Evolutionary conservation across 2,797 vertebrate species (phyloP).

Genomic region (Takifugu ocellatus): DNA sequence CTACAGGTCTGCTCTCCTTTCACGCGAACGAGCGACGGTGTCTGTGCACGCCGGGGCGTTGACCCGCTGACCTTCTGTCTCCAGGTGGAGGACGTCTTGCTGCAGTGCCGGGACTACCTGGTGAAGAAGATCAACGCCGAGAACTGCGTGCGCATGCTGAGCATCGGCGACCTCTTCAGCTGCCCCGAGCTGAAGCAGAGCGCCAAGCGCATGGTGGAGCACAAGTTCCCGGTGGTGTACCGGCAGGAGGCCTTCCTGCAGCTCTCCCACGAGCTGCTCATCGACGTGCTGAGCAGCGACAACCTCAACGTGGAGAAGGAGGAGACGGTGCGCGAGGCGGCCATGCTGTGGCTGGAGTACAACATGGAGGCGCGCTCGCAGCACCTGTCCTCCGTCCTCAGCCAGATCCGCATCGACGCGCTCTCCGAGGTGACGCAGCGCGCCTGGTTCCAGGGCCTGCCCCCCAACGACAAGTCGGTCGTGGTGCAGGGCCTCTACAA

Average conservation of each 20-base stretch:
- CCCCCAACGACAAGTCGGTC: slow-evolving; percentile 96
- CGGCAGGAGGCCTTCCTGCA: slow-evolving; percentile 96
- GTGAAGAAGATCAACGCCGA: slow-evolving; percentile 98
- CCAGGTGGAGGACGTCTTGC: slow-evolving; percentile 94
- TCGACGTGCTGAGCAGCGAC: slow-evolving; percentile 97
- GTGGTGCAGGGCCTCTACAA: slow-evolving; percentile 99
- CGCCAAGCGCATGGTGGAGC: slow-evolving; percentile 97
- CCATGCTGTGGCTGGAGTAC: slow-evolving; percentile 97
- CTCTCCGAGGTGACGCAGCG: slow-evolving; percentile 97
- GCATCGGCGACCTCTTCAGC: slow-evolving; percentile 96
- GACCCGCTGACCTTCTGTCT: not conserved
- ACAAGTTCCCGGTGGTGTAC: slow-evolving; percentile 96
- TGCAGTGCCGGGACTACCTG: slow-evolving; percentile 93
- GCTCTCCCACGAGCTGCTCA: slow-evolving; percentile 90
- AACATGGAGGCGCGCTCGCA: slow-evolving; percentile 95
- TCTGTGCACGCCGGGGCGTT: no score
- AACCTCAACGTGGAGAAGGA: slow-evolving; percentile 99
- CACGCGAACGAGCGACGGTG: no score
- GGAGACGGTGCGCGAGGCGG: slow-evolving; percentile 96
- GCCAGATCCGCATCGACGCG: slow-evolving; percentile 96
- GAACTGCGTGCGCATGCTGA: slow-evolving; percentile 94
- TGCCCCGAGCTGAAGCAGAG: slow-evolving; percentile 95
- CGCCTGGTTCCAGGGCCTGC: slow-evolving; percentile 97
- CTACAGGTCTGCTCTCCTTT: slow-evolving; percentile 81
- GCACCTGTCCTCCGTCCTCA: slow-evolving; percentile 95